Evolutionary conservation across 35 echinoderm and acorn worm genomes (phyloP), one percentile per base, ranked within the genome.

Genomic region (Stichopus chloronotus): DNA sequence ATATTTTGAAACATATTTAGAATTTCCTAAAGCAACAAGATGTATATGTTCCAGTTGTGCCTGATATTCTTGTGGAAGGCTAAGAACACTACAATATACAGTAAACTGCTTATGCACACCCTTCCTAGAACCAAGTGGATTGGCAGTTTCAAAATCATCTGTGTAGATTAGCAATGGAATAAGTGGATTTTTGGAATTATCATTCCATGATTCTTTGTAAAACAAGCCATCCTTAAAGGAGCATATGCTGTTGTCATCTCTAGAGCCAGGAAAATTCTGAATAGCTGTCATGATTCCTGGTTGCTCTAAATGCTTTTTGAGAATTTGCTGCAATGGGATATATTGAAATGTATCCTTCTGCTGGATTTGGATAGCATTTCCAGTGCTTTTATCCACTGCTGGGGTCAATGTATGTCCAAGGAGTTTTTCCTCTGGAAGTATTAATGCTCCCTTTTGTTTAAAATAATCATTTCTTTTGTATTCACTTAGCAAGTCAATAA

Each of bases 101-200:
- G 6, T 83, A 82, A 61, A 58, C 72, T 93, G 58, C 69, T 95
- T 95, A 76, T 95, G 78, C 20, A 92, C 68, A 22, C 94, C 91
- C 76, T 95, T 95, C 57, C 83, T 95, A 2, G 92, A 90, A 76
- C 94, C 86, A 4, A 95, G 85, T 22, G 94, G 94, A 59, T 95
- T 95, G 24, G 76, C 94, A 30, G 87, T 95, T 87, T 95, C 92
- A 58, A 93, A 95, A 78, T 95, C 91, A 95, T 93, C 94, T 17
- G 83, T 74, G 59, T 93, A 90, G 53, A 95, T 52, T 7, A 89
- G 74, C n/a, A 95, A 57, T 14, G 91, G 90, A 63, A 95, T 82
- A 25, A 81, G 60, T 59, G 86, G 58, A 43, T 16, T 19, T 11
- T 89, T 61, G 55, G 1, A 52, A 55, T 92, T 93, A 58, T 68